Base-by-base conservation (phyloP, 2,113 vertebrate species). In the Microtus richardsoni region DNA sequence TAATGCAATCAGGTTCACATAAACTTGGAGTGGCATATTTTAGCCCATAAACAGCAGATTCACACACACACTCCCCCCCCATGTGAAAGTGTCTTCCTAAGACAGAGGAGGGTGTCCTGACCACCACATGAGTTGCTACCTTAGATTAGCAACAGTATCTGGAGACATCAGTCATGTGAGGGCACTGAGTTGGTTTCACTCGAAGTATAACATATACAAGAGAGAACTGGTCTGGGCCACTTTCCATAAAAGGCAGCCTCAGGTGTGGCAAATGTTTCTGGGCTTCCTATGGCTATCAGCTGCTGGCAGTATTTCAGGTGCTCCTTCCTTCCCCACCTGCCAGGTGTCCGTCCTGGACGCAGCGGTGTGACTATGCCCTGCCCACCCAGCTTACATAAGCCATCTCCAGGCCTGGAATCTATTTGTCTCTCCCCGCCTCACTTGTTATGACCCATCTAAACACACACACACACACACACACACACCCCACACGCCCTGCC, bases 221-320 rank as follows among this genome's bases (percentile, higher is more conserved):
- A 91, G 73, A 95, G 87, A 97, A 96, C 96, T 8, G 64, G 95
- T 97, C 92, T 95, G 80, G 88, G 83, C 83, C 68, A 47, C 92
- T 93, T 96, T 93, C 64, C 79, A 93, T 96, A 91, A 89, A 96
- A 95, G 91, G 91, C 49, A 87, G 80, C 26, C 68, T 89, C 41
- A 89, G 94, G 89, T 66, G 64, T 93, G 89, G 86, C 89, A 36
- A 70, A 66, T 83, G 74, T 96, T 83, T 83, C 94, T 54, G 36
- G 44, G 54, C 71, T n/a, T 44, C 66, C 26, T 17, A 39, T 22
- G 73, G 73, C 83, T 91, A 79, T 88, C 88, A 85, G 89, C 58
- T 62, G 33, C 78, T 90, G 90, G 87, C 64, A 54, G 14, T 26
- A 3, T 17, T 19, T 44, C 88, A 85, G 74, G 47, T 41, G 52